phyloP scores from a whole-genome alignment of 2,113 vertebrate species.

The Pelecanus crispus region DNA sequence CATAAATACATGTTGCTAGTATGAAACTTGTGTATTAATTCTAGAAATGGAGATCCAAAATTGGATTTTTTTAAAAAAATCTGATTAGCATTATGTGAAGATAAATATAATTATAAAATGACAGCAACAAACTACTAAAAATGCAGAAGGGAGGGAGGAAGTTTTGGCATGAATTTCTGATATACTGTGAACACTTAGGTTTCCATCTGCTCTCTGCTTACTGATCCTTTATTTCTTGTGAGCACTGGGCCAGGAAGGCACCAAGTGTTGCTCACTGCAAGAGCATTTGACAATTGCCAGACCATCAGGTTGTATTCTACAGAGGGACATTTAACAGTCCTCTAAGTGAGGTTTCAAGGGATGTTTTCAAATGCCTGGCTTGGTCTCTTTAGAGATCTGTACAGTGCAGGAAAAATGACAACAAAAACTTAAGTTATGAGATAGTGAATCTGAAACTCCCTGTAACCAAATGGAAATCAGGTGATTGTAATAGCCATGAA shows the following conservation, averaged over 20 bases:
- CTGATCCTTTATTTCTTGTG: not conserved
- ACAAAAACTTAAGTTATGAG: not conserved
- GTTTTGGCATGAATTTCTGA: not conserved
- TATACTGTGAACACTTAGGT: not conserved
- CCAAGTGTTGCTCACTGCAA: not conserved
- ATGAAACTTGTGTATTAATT: not conserved
- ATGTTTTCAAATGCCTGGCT: not conserved
- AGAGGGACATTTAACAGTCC: not conserved
- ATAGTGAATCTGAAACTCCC: not conserved
- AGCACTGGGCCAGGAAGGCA: not conserved
- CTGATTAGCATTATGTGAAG: not conserved
- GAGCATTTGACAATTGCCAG: not conserved
- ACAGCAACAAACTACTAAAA: not conserved
- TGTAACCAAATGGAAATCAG: not conserved
- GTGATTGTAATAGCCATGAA: not conserved
- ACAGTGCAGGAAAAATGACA: not conserved
- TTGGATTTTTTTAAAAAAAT: not conserved
- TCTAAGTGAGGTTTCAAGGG: not conserved
- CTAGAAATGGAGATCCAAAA: not conserved
- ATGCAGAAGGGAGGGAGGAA: not conserved
- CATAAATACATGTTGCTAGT: not conserved
- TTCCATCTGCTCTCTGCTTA: not conserved
- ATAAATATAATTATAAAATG: not conserved
- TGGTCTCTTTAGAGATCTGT: not conserved
- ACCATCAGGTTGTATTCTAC: not conserved